Conservation (phyloP, 1,140 invertebrate genomes). For the Ridgeia piscesae region DNA sequence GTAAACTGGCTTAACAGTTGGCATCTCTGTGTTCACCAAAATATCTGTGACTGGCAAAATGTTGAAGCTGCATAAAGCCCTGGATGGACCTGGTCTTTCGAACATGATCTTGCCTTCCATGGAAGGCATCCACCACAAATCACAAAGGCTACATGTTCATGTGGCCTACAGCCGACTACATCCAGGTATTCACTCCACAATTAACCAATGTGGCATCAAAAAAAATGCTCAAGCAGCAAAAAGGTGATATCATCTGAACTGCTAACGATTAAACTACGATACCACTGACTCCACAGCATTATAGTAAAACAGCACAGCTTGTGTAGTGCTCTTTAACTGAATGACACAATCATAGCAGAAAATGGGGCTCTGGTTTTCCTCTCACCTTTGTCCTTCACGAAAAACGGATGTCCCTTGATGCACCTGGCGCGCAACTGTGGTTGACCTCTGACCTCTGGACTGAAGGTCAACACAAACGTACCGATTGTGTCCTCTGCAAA, state of each 20-base stretch:
- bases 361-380: neutral
- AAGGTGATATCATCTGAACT: too few relatives aligned
- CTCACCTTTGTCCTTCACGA: constrained; percentile 57
- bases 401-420: constrained; percentile 53
- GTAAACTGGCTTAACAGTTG: too few relatives aligned
- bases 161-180: too few relatives aligned
- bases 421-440: constrained; percentile 48
- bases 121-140: too few relatives aligned
- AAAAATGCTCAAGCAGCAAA: too few relatives aligned
- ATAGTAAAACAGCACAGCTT: neutral
- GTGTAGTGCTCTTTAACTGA: neutral
- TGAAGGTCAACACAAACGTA: constrained; percentile 18
- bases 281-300: neutral
- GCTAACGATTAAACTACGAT: too few relatives aligned
- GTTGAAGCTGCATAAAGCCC: neutral
- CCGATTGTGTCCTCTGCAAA: neutral
- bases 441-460: constrained; percentile 30
- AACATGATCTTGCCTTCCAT: too few relatives aligned
- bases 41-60: neutral
- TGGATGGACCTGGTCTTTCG: too few relatives aligned
- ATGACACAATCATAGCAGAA: neutral
- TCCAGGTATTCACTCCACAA: too few relatives aligned
- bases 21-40: too few relatives aligned
- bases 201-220: too few relatives aligned
- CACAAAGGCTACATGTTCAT: too few relatives aligned